A percentile compares a stretch with the other conserved stretches of the same genome.
Evolutionary conservation across 2,113 vertebrate species (phyloP).

Genomic region (Cynopterus brachyotis): DNA sequence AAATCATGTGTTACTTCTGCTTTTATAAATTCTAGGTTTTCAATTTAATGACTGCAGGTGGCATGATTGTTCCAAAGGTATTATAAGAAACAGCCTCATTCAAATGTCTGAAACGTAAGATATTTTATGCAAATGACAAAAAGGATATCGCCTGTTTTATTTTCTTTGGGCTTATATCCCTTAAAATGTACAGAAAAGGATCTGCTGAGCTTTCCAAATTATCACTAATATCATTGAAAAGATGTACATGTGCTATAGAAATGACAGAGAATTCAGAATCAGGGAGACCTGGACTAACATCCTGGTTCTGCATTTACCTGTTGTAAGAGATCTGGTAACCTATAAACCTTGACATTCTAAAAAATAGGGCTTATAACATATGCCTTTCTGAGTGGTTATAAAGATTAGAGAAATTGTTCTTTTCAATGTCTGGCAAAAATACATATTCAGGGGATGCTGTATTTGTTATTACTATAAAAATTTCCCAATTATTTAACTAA

Average conservation of each 20-base stretch:
- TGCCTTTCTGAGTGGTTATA: not conserved
- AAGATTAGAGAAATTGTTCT: not conserved
- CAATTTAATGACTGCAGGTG: conserved; percentile 76
- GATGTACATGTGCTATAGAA: not conserved
- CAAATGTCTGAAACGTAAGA: not conserved
- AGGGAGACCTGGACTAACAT: rapidly evolving
- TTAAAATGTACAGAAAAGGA: not conserved
- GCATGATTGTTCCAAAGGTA: conserved; percentile 74
- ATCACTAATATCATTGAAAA: not conserved
- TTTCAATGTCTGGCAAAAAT: not conserved
- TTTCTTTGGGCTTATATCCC: not conserved
- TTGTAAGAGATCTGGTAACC: not conserved
- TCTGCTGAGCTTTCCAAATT: not conserved
- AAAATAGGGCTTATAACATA: not conserved
- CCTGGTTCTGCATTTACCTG: not conserved
- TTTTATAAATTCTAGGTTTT: not conserved
- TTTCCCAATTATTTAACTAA: not conserved
- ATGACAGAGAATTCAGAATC: not conserved
- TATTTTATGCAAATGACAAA: conserved; percentile 47
- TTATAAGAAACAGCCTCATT: conserved; percentile 31
- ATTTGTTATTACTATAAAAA: not conserved
- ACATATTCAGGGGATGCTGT: not conserved
- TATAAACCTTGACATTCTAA: not conserved
- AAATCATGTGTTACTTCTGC: not conserved
- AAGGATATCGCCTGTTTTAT: not conserved